Evolutionary conservation across 1,140 invertebrate genomes (phyloP).

Genomic region (Zaprionus inermis): DNA sequence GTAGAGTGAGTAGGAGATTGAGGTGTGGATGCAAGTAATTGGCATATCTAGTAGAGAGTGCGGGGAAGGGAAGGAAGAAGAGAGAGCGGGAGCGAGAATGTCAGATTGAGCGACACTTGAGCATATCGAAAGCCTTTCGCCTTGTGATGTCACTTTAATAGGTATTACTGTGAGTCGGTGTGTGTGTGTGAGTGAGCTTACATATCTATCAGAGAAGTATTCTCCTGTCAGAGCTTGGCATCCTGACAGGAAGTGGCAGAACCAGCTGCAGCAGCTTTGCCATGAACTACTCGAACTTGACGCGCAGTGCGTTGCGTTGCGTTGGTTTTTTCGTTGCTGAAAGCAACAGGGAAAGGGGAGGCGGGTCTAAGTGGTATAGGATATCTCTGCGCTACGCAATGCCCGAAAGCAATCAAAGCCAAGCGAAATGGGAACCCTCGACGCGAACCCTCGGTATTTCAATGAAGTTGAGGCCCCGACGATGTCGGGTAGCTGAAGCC

Average conservation of each 20-base stretch:
- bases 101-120: slow-evolving; percentile 5
- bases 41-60: slow-evolving; percentile 14
- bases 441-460: slow-evolving; percentile 45
- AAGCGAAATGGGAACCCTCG: slow-evolving; percentile 68
- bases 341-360: background rate
- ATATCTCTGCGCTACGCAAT: slow-evolving; percentile 26
- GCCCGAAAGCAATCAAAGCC: slow-evolving; percentile 67
- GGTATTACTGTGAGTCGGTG: background rate
- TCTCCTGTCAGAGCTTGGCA: slow-evolving; percentile 6
- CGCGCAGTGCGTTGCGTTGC: background rate
- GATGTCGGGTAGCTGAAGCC: slow-evolving; percentile 39
- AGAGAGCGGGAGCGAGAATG: background rate
- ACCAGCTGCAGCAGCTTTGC: slow-evolving; percentile 68
- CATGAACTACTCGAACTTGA: slow-evolving; percentile 8
- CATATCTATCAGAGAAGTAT: slow-evolving; percentile 1
- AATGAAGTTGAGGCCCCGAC: slow-evolving; percentile 33
- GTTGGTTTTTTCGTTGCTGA: background rate
- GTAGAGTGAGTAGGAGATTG: background rate
- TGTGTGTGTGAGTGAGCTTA: background rate
- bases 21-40: slow-evolving; percentile 23
- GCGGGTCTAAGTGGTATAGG: slow-evolving; percentile 22
- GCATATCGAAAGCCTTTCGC: slow-evolving; percentile 2
- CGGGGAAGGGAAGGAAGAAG: background rate
- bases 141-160: slow-evolving; percentile 65
- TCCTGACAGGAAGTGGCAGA: slow-evolving; percentile 54